Base-by-base conservation (phyloP, 2,888 invertebrate genomes). In the Calameuta pallipes region DNA sequence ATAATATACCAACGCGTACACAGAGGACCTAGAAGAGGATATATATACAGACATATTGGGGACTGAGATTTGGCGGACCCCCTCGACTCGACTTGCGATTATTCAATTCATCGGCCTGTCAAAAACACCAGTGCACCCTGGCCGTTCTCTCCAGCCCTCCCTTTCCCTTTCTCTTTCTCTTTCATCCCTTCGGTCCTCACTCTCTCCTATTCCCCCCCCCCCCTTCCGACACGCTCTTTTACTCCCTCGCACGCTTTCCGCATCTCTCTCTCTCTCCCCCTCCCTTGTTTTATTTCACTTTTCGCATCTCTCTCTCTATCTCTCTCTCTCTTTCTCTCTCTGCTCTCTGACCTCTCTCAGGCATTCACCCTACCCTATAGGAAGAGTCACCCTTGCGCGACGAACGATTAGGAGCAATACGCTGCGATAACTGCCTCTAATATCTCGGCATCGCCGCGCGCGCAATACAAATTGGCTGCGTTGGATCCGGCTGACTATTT, bases 51-150 rank as follows among this genome's bases (percentile, higher is more conserved):
- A 73, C 85, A 86, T 89, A 90, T 90, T 87, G 89, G 87, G 87
- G 89, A 89, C 91, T 90, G 91, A 91, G 91, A 91, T 91, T 90
- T 85, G 90, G 90, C 88, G 88, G 88, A 89, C 83, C 90, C 91
- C 87, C 88, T 89, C 91, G 90, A 89, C 91, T 90, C 91, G 90
- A 91, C 91, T 91, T 91, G 91, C 91, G 91, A 91, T 91, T 91
- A 91, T 91, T 91, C 91, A 91, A 91, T 91, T 91, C 91, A 91
- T 91, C 91, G 91, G 91, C 91, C 91, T 91, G 91, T 91, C 91
- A 91, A 91, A 91, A 91, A 91, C 91, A 91, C 91, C 91, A 91
- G 91, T 88, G 91, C 90, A 88, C 90, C 88, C 87, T 88, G 88
- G 87, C 86, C 87, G 87, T 85, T 87, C 89, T 84, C 85, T 78